These are phyloP conservation scores for Xiphias gladius DNA, from an alignment of 2,113 vertebrate species.

Conservation along the genomic window DNA sequence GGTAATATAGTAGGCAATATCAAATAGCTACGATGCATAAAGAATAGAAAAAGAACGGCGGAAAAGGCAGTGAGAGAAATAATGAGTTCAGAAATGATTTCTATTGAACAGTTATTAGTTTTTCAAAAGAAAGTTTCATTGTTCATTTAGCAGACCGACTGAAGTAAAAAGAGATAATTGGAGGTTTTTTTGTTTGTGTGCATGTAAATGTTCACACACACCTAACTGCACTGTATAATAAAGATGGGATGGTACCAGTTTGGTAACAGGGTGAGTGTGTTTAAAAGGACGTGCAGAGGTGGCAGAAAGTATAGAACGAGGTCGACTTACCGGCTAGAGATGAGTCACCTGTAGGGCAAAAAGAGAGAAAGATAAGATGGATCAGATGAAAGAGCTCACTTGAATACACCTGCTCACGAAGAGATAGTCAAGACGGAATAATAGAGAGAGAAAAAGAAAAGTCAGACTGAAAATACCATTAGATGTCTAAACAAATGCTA, in stretches of 20 bases:
- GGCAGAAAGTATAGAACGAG: constrained; percentile 3
- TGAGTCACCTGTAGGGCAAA: constrained; percentile 79
- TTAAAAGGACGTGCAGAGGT: background rate
- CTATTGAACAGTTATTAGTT: constrained; percentile 13
- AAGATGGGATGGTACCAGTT: background rate
- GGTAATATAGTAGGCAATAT: constrained; percentile 25
- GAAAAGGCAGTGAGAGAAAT: background rate
- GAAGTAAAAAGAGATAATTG: constrained; percentile 31
- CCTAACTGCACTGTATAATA: background rate
- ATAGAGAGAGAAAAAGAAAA: constrained; percentile 18
- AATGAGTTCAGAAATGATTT: background rate
- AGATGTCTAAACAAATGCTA: constrained; percentile 1
- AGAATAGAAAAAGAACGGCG: background rate
- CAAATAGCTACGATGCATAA: constrained; percentile 26
- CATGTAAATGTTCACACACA: background rate
- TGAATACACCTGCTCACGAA: constrained; percentile 8
- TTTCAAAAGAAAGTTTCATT: background rate
- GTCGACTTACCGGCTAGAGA: constrained; percentile 82
- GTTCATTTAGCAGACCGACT: background rate
- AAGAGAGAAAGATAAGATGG: constrained; percentile 19
- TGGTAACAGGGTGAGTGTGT: background rate
- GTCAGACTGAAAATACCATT: constrained; percentile 48
- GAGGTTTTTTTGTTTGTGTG: background rate
- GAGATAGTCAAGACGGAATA: constrained; percentile 21
- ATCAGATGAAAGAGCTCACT: constrained; percentile 54